Conservation (phyloP, 2,113 vertebrate genomes). For the Dissostichus mawsoni region DNA sequence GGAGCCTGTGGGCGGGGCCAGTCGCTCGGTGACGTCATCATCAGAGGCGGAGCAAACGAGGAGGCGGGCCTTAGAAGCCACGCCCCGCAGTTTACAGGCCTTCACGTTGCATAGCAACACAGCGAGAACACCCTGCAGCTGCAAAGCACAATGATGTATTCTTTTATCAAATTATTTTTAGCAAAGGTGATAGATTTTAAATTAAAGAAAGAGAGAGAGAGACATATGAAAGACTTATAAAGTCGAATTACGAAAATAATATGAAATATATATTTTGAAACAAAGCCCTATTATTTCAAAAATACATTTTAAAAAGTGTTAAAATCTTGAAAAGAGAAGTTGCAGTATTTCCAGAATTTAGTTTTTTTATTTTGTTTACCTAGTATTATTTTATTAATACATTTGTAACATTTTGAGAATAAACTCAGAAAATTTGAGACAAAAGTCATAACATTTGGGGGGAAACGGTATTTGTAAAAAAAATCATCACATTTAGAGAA, state of each 20-base stretch:
- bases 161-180: background rate
- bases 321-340: too few species aligned
- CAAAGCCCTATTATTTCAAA: too few species aligned
- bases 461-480: too few species aligned
- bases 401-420: background rate
- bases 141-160: background rate
- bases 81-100: constrained; percentile 90
- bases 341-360: too few species aligned
- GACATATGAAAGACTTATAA: too few species aligned
- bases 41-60: constrained; percentile 90
- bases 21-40: constrained; percentile 85
- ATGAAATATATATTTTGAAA: too few species aligned
- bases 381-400: background rate
- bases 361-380: too few species aligned
- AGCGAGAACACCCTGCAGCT: constrained; percentile 62
- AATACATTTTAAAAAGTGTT: too few species aligned
- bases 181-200: background rate
- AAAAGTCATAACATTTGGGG: too few species aligned
- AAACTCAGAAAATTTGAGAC: background rate
- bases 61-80: constrained; percentile 92
- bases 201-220: background rate
- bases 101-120: constrained; percentile 92
- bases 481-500: background rate
- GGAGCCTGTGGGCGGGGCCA: constrained; percentile 88
- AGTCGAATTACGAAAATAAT: too few species aligned